Evolutionary conservation across 2,113 vertebrate genomes (phyloP).

Genomic region (Nannospalax galili): DNA sequence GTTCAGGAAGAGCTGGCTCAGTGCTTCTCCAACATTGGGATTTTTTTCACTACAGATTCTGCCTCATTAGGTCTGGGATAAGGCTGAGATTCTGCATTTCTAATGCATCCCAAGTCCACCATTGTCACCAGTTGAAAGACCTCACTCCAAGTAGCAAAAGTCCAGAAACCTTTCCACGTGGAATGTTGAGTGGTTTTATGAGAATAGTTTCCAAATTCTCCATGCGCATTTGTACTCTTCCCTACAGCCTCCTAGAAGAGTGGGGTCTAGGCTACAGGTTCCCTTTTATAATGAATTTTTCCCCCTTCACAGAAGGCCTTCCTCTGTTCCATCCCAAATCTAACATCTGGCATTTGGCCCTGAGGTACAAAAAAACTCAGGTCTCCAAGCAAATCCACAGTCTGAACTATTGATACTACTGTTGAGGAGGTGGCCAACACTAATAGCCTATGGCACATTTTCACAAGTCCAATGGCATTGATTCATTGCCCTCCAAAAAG

Average conservation of each 20-base stretch:
- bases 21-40: background rate
- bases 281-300: background rate
- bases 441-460: constrained; percentile 43
- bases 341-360: background rate
- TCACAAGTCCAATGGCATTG: constrained; percentile 28
- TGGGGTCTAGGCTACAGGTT: background rate
- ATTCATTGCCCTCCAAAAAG: constrained; percentile 4
- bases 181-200: background rate
- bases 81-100: background rate
- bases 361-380: background rate
- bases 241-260: background rate
- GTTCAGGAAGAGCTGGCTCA: background rate
- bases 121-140: background rate
- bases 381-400: background rate
- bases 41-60: background rate
- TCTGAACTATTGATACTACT: constrained; percentile 1
- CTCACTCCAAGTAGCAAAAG: background rate
- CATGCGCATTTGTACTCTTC: background rate
- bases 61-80: background rate
- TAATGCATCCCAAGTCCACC: background rate
- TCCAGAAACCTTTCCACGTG: background rate
- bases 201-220: constrained; percentile 21
- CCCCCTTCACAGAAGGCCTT: background rate
- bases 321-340: background rate
- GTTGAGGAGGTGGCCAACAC: constrained; percentile 22